Evolutionary conservation across 2,797 vertebrate genomes (phyloP).

Genomic region (Cephalopachus bancanus): DNA sequence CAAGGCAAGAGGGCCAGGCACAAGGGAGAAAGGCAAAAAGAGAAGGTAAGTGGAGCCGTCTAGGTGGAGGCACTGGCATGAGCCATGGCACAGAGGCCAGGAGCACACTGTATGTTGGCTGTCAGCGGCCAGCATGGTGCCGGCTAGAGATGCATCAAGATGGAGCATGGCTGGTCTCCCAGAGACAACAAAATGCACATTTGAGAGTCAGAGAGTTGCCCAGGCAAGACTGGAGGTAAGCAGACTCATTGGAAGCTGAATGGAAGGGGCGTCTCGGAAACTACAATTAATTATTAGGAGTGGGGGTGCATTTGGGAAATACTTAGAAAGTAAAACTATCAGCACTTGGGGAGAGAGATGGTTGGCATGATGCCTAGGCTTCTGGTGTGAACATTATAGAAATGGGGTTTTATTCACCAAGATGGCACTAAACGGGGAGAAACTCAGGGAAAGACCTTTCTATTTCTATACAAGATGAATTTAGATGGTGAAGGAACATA

Average conservation of each 20-base stretch:
- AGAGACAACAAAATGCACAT: accelerated
- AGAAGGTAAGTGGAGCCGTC: accelerated
- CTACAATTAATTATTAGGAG: accelerated
- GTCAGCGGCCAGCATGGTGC: accelerated
- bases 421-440: accelerated
- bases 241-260: accelerated
- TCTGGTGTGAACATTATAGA: accelerated
- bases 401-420: accelerated
- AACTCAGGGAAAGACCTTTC: not conserved
- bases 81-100: accelerated
- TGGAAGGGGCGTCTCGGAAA: accelerated
- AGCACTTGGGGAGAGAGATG: accelerated
- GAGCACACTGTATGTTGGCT: accelerated
- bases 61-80: accelerated
- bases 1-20: accelerated
- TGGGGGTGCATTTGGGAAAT: accelerated
- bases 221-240: accelerated
- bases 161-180: accelerated
- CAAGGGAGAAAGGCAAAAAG: accelerated
- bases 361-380: accelerated
- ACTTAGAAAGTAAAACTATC: accelerated
- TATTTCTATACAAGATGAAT: not conserved
- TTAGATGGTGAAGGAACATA: accelerated
- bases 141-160: accelerated
- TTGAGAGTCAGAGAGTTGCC: accelerated